phyloP scores from a whole-genome alignment of 1,140 invertebrate species.

The Macrobrachium rosenbergii region DNA sequence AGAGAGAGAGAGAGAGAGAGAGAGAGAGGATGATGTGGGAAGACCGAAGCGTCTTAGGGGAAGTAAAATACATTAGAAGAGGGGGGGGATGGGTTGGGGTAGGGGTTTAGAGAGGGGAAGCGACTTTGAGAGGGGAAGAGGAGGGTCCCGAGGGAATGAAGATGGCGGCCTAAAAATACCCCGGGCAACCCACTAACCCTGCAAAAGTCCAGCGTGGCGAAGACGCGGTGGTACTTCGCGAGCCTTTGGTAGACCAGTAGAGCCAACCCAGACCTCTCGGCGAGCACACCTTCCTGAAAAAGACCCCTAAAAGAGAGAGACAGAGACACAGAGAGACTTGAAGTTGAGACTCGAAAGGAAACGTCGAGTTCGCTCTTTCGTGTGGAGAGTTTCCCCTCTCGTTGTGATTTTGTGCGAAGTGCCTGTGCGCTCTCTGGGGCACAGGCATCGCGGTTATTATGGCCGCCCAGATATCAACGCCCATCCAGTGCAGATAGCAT shows the following conservation, averaged over 20 bases:
- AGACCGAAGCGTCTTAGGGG: not conserved
- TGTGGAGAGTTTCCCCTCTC: too few species aligned
- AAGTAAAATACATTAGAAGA: not conserved
- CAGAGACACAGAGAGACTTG: too few species aligned
- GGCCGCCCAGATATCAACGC: slow-evolving; percentile 5
- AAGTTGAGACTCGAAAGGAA: too few species aligned
- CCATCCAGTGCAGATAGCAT: slow-evolving; percentile 47
- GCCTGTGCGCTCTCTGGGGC: slow-evolving; percentile 2
- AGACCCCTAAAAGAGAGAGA: too few species aligned
- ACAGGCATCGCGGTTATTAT: slow-evolving; percentile 2
- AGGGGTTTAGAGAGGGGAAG: not conserved
- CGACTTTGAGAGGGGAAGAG: not conserved
- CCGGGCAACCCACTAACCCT: slow-evolving; percentile 54
- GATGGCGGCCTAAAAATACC: slow-evolving; percentile 35
- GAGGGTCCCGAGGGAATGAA: not conserved
- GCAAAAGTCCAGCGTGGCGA: slow-evolving; percentile 41
- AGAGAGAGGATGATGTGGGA: too few species aligned
- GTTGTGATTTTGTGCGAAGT: too few species aligned
- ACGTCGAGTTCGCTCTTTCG: too few species aligned
- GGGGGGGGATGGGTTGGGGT: not conserved
- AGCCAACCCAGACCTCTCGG: slow-evolving; percentile 19
- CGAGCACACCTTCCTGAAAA: too few species aligned
- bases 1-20: too few species aligned
- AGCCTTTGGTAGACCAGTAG: slow-evolving; percentile 22
- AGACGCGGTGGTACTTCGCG: not conserved